Evolutionary conservation across 2,797 vertebrate species (phyloP), one percentile per base, ranked within the genome.

Genomic region (Molossus molossus): DNA sequence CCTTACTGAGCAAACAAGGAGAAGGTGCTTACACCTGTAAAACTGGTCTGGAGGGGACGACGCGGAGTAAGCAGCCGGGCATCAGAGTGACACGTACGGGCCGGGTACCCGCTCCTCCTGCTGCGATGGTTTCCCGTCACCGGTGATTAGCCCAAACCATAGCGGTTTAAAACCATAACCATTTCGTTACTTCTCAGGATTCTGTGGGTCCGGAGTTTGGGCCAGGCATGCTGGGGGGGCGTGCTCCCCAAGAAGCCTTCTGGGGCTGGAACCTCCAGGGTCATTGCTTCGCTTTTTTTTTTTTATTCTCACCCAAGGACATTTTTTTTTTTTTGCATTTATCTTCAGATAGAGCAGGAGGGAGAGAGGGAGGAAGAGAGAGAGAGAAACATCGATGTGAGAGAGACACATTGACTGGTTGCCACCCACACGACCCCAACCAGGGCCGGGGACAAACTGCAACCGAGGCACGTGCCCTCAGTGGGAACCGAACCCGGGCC

Each of bases 41-140:
- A 27, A 1, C 20, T 6, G 45, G 48, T 53, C 62, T 40, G 29
- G 23, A 45, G 60, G 29, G 33, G 25, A 1, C 27, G 73, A 11
- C 20, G 55, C 21, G 0, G 17, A 7, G 23, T 9, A 21, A 33
- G 48, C 0, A 1, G 3, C 17, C 1, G 0, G 10, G 33, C 14
- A 0, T 11, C 10, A 0, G 57, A 21, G 65, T 20, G 1, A 0
- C 6, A 27, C 14, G 55, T 3, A 1, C 0, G 67, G 57, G 7
- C 9, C 0, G 1, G 1, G 12, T 10, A 12, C 2, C 64, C 3
- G 45, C 60, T 81, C 55, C 17, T 29, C 60, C 48, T 21, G 9
- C 45, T 2, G 0, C 0, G 3, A 4, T 8, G 76, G 14, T 76
- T 45, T 3, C 73, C 67, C 14, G 0, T 25, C 8, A 11, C 87